Conservation (phyloP, 2,797 vertebrate species). For the Champsocephalus gunnari region DNA sequence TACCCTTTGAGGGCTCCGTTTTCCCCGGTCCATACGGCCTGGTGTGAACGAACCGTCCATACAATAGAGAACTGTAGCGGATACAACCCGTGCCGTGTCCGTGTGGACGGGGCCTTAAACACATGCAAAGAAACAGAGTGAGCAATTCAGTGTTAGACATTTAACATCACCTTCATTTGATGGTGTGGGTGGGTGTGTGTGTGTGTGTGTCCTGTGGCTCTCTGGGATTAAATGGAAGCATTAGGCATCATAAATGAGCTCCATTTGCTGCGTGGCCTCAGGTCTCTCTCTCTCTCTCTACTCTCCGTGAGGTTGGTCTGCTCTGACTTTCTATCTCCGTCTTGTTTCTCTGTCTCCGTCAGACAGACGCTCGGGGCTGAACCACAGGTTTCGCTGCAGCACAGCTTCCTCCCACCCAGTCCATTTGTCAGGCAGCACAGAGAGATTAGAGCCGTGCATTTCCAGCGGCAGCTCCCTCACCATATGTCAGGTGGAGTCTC, state of each 20-base stretch:
- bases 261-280: slow-evolving; percentile 66
- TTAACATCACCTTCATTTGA: slow-evolving; percentile 28
- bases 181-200: slow-evolving; percentile 1
- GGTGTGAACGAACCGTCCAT: no score
- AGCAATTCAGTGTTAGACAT: slow-evolving; percentile 36
- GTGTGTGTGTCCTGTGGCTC: slow-evolving; percentile 38
- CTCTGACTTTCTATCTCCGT: slow-evolving; percentile 12
- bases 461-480: slow-evolving; percentile 57
- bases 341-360: slow-evolving; percentile 34
- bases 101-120: neutral
- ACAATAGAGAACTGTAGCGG: no score
- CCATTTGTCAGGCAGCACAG: slow-evolving; percentile 64
- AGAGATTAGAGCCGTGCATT: slow-evolving; percentile 68
- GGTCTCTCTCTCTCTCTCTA: slow-evolving; percentile 30
- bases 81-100: no score
- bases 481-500: slow-evolving; percentile 66
- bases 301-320: slow-evolving; percentile 46
- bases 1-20: no score
- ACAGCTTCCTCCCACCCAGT: slow-evolving; percentile 32
- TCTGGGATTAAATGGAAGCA: slow-evolving; percentile 71
- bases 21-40: no score
- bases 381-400: slow-evolving; percentile 58
- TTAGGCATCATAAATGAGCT: slow-evolving; percentile 70
- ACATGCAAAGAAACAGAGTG: neutral
- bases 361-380: slow-evolving; percentile 57